A percentile compares a stretch with the other conserved stretches of the same genome.
Evolutionary conservation across 2,888 invertebrate genomes (phyloP).

Genomic region (Parnassius orleans): DNA sequence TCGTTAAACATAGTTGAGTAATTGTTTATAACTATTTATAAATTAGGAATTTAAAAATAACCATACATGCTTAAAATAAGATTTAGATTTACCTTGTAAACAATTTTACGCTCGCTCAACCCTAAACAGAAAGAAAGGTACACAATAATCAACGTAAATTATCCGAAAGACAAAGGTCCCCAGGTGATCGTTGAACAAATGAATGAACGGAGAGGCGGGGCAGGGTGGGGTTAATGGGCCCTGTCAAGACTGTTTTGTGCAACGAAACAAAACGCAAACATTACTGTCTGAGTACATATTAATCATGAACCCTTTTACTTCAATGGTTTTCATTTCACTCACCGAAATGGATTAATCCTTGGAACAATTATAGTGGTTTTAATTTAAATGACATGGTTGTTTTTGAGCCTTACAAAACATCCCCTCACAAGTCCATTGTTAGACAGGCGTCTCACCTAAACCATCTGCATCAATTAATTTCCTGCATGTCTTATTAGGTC

Average conservation of each 20-base stretch:
- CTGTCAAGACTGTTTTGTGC: conserved; percentile 62
- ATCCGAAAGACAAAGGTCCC: conserved; percentile 56
- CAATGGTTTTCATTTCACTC: conserved; percentile 3
- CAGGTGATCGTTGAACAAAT: conserved; percentile 66
- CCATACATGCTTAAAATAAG: no score
- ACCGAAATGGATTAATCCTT: neutral
- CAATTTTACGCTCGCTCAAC: conserved; percentile 21
- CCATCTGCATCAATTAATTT: no score
- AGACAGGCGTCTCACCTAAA: no score
- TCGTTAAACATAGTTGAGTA: no score
- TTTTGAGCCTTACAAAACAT: no score
- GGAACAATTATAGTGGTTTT: neutral
- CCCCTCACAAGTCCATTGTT: no score
- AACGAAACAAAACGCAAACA: conserved; percentile 67
- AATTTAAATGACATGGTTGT: no score
- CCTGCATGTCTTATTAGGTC: no score
- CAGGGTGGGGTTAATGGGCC: conserved; percentile 56
- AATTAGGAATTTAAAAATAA: no score
- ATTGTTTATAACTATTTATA: no score
- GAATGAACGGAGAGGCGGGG: conserved; percentile 54
- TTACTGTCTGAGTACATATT: conserved; percentile 51
- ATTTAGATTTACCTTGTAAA: no score
- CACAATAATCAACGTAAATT: conserved; percentile 53
- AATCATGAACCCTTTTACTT: conserved; percentile 42
- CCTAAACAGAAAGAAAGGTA: conserved; percentile 39